Conservation (phyloP, 2,113 vertebrate genomes). For the Pimephales promelas region DNA sequence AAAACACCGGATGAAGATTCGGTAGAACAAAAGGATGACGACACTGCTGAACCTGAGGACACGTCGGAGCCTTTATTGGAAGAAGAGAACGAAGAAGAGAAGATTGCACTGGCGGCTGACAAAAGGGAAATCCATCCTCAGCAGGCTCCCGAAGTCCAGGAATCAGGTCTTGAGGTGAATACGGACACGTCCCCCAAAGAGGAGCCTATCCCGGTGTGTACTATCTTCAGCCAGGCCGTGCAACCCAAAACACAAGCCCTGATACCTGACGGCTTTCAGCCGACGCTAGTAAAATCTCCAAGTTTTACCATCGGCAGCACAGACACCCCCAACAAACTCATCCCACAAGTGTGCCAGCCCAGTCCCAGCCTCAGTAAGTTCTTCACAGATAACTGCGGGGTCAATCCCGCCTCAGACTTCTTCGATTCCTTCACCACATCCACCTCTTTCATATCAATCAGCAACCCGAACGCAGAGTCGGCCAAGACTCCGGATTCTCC, state of each 20-base stretch:
- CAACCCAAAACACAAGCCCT: conserved; percentile 72
- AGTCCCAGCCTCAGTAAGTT: conserved; percentile 98
- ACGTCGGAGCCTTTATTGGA: conserved; percentile 32
- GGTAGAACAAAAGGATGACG: conserved; percentile 41
- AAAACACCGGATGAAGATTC: conserved; percentile 41
- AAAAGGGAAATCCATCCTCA: conserved; percentile 38
- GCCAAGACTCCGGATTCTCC: conserved; percentile 69
- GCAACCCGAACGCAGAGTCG: conserved; percentile 89
- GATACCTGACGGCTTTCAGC: conserved; percentile 88
- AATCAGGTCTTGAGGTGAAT: background rate
- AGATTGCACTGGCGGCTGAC: conserved; percentile 25
- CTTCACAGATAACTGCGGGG: conserved; percentile 82
- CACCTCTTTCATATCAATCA: conserved; percentile 91
- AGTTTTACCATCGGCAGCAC: conserved; percentile 83
- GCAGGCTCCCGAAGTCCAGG: conserved; percentile 53
- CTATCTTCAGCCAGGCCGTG: conserved; percentile 88
- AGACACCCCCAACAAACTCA: conserved; percentile 78
- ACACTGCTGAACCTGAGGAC: conserved; percentile 64
- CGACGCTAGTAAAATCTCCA: conserved; percentile 94
- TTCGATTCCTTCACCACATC: conserved; percentile 94
- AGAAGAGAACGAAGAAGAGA: conserved; percentile 31
- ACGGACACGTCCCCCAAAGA: conserved; percentile 61
- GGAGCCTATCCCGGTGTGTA: conserved; percentile 87
- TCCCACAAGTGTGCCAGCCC: conserved; percentile 87
- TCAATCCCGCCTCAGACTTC: conserved; percentile 89